Base-by-base conservation (phyloP, 1,140 invertebrate genomes). In the Atopsyche davidsoni region DNA sequence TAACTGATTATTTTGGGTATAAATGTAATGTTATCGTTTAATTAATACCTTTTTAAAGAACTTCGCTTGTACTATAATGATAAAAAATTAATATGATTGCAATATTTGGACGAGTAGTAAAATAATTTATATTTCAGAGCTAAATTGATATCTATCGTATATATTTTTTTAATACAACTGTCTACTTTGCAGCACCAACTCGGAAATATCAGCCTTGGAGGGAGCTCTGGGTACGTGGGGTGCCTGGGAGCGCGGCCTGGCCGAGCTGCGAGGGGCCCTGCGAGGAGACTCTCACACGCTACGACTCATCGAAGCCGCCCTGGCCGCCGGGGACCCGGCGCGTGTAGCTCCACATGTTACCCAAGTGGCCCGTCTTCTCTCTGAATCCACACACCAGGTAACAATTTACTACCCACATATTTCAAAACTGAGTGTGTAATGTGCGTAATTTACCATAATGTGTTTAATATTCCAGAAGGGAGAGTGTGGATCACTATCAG, bases 401-500 rank as follows among this genome's bases (percentile, higher is more conserved):
- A 43, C 18, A 4, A 4, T 14, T 36, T 36, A 28, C 6, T 28
- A 28, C 6, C 6, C 6, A 28, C 14, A 38, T 17, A 38, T 10
- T 10, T 16, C 13, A 38, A 38, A 38, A 38, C 16, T 36, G 35
- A 36, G 11, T 36, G 4, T 36, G 9, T 16, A 10, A 36, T 36
- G 6, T 7, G 14, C 34, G 14, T 36, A 9, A 14, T 14, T 14
- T 4, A 36, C 14, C 4, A 14, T 36, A 21, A 18, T 40, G 9
- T 7, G 16, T 39, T 25, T 49, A 6, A 7, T 13, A 39, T 47
- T 53, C 1, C 38, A 58, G 56, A 58, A 58, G 24, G 56, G 51
- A 39, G 56, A 58, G 43, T 58, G 56, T 58, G 81, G 81, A 4
- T 85, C 82, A 0, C 67, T 82, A 7, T 85, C 83, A 7, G 85